phyloP scores from a whole-genome alignment of 2,888 invertebrate species.

The Junonia oenone region DNA sequence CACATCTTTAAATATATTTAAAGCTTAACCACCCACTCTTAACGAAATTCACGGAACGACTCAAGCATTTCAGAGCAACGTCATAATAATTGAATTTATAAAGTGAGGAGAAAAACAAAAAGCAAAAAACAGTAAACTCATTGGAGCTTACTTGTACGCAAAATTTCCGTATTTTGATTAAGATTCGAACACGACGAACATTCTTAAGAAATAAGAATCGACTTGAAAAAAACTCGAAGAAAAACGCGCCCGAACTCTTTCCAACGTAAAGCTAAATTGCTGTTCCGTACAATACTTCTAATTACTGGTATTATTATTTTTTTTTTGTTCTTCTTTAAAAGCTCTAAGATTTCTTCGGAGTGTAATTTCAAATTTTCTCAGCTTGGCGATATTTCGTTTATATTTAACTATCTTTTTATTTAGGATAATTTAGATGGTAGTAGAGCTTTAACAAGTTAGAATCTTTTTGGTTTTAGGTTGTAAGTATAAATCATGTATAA shows the following conservation, averaged over 20 bases:
- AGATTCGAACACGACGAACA: constrained; percentile 9
- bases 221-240: constrained; percentile 6
- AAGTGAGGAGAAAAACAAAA: constrained; percentile 2
- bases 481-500: no score
- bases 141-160: constrained; percentile 10
- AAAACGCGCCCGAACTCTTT: constrained; percentile 11
- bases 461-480: no score
- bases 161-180: constrained; percentile 8
- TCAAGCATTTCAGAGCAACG: neutral
- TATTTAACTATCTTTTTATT: neutral
- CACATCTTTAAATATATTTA: no score
- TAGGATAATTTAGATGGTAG: no score
- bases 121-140: constrained; percentile 15
- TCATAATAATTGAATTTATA: constrained; percentile 12
- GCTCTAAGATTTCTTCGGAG: neutral
- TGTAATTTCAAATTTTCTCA: neutral
- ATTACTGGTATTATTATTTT: constrained; percentile 1
- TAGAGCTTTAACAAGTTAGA: no score
- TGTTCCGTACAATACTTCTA: constrained; percentile 1
- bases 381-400: neutral
- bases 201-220: constrained; percentile 7
- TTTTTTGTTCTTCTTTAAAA: neutral
- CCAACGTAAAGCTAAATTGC: constrained; percentile 8
- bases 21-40: neutral
- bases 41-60: constrained; percentile 8